These are phyloP conservation scores for Hemicordylus capensis DNA, from an alignment of 2,113 vertebrate genomes.

Conservation along the genomic window DNA sequence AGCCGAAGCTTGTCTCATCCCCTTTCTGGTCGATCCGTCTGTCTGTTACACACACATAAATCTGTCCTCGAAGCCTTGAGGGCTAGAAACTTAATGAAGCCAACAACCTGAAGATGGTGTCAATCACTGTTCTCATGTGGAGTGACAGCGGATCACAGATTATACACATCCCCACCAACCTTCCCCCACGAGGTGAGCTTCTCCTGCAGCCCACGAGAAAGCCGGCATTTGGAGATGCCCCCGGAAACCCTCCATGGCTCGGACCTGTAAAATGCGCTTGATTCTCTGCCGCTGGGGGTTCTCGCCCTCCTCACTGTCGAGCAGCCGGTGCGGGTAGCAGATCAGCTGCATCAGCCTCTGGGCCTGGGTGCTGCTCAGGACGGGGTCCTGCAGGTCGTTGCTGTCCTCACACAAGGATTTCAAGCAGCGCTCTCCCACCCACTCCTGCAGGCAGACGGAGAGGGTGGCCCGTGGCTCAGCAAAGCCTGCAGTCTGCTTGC, in stretches of 20 bases:
- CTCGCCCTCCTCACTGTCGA: slow-evolving; percentile 95
- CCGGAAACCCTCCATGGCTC: not conserved
- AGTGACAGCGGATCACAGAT: too few relatives aligned
- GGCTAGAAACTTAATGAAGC: not conserved
- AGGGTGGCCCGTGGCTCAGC: not conserved
- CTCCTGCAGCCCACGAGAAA: too few relatives aligned
- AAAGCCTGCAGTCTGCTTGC: not conserved
- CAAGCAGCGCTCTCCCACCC: slow-evolving; percentile 97
- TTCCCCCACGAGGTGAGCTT: not conserved
- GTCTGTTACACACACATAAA: not conserved
- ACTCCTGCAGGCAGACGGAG: slow-evolving; percentile 81
- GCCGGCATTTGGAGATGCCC: not conserved
- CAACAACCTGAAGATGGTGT: not conserved
- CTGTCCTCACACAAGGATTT: slow-evolving; percentile 98
- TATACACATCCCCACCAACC: not conserved
- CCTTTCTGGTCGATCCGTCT: not conserved
- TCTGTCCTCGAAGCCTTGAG: not conserved
- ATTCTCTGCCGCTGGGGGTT: slow-evolving; percentile 98
- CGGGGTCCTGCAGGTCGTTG: slow-evolving; percentile 96
- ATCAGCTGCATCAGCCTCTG: slow-evolving; percentile 97
- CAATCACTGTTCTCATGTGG: not conserved
- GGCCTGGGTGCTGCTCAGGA: slow-evolving; percentile 96
- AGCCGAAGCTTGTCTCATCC: not conserved
- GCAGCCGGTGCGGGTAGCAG: slow-evolving; percentile 95
- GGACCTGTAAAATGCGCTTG: slow-evolving; percentile 97